Conservation (phyloP, 2,888 invertebrate species). For the Mesochorus sp. region DNA sequence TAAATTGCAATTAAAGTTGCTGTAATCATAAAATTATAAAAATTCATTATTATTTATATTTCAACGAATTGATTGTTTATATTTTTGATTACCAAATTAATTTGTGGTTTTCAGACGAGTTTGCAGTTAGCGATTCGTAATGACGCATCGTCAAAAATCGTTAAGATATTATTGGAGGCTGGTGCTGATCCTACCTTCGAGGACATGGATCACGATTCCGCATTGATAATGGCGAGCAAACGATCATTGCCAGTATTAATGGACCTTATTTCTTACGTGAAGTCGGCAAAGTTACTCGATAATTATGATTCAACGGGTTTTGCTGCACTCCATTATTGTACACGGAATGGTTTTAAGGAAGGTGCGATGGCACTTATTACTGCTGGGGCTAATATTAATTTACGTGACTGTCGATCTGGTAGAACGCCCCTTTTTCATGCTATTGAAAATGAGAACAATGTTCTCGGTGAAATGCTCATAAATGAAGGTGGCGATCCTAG, state of each 20-base stretch:
- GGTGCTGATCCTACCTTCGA: conserved; percentile 72
- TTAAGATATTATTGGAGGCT: conserved; percentile 69
- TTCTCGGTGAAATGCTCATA: conserved; percentile 67
- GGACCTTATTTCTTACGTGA: conserved; percentile 66
- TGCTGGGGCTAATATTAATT: conserved; percentile 71
- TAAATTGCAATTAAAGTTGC: no score
- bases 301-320: conserved; percentile 71
- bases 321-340: conserved; percentile 77
- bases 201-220: conserved; percentile 71
- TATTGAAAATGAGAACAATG: conserved; percentile 69
- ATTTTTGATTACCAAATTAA: not conserved
- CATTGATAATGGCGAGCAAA: conserved; percentile 74
- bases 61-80: not conserved
- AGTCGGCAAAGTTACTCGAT: conserved; percentile 61
- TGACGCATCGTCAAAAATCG: conserved; percentile 66
- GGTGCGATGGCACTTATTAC: conserved; percentile 68
- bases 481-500: conserved; percentile 69
- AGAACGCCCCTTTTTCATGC: conserved; percentile 77
- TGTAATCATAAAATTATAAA: no score
- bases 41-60: no score
- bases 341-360: conserved; percentile 68
- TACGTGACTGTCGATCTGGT: conserved; percentile 75
- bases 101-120: conserved; percentile 77
- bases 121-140: conserved; percentile 75
- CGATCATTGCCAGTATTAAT: conserved; percentile 66